Evolutionary conservation across 2,113 vertebrate species (phyloP).

Genomic region (Gymnorhina tibicen): DNA sequence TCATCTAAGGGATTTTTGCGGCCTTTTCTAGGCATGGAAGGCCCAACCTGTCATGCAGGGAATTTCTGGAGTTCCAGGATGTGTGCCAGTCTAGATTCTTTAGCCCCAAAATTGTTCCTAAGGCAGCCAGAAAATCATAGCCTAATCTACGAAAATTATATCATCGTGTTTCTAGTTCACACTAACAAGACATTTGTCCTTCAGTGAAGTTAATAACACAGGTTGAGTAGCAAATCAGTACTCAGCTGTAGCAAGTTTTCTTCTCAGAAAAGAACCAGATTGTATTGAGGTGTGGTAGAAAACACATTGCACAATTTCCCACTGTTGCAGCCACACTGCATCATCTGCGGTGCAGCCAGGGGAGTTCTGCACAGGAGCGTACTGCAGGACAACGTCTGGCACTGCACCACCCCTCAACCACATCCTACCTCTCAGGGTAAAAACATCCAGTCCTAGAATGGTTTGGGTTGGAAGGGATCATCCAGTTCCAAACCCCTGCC

Average conservation of each 20-base stretch:
- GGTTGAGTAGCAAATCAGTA: background rate
- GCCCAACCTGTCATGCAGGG: background rate
- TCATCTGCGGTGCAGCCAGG: background rate
- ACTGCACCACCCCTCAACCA: background rate
- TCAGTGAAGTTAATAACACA: background rate
- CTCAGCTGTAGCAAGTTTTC: background rate
- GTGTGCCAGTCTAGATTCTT: background rate
- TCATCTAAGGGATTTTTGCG: background rate
- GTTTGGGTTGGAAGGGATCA: background rate
- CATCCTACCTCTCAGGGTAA: background rate
- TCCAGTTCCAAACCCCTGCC: background rate
- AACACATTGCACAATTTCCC: background rate
- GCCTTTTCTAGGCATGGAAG: background rate
- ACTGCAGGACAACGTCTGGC: background rate
- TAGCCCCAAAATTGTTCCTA: background rate
- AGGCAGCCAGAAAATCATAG: background rate
- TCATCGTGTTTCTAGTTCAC: background rate
- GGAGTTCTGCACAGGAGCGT: rapidly evolving
- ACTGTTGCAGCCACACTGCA: background rate
- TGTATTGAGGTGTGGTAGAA: background rate
- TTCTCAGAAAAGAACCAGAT: background rate
- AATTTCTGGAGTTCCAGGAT: background rate
- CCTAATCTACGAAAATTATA: background rate
- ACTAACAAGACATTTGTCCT: background rate
- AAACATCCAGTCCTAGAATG: rapidly evolving